Evolutionary conservation across 2,797 vertebrate genomes (phyloP).

Genomic region (Geotrypetes seraphini): DNA sequence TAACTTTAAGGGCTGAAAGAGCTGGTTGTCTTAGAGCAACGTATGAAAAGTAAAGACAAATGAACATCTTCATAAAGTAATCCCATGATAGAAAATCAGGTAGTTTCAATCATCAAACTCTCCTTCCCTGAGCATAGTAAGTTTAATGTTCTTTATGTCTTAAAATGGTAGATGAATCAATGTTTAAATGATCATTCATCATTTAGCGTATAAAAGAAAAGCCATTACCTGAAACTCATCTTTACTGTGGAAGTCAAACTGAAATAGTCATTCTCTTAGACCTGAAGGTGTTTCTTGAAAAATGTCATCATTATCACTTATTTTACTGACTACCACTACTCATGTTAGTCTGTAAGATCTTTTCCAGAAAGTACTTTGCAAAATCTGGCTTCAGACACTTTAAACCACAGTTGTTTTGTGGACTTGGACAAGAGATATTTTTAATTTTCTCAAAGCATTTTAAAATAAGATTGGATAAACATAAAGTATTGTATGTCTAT

Average conservation of each 20-base stretch:
- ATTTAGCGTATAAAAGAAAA: conserved; percentile 65
- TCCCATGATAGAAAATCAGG: conserved; percentile 53
- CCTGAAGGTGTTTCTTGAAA: conserved; percentile 62
- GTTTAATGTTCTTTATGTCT: conserved; percentile 55
- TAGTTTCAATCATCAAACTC: conserved; percentile 49
- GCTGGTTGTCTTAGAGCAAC: conserved; percentile 42
- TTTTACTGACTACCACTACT: conserved; percentile 58
- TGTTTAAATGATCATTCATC: conserved; percentile 60
- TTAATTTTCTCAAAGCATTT: conserved; percentile 14
- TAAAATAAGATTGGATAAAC: too few relatives aligned
- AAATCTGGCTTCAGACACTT: conserved; percentile 29
- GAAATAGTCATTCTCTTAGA: conserved; percentile 64
- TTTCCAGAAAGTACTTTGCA: conserved; percentile 33
- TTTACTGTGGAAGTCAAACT: conserved; percentile 59
- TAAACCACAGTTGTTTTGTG: conserved; percentile 13
- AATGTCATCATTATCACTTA: conserved; percentile 58
- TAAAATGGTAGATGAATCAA: conserved; percentile 56
- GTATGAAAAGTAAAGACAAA: conserved; percentile 49
- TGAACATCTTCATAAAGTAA: conserved; percentile 47
- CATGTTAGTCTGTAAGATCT: conserved; percentile 34
- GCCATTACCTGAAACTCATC: conserved; percentile 62
- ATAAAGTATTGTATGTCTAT: too few relatives aligned
- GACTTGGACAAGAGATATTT: conserved; percentile 10
- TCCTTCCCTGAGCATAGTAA: conserved; percentile 50
- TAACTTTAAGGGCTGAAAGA: conserved; percentile 37